Percentiles rank a stretch among this genome's conserved stretches.
Conservation (phyloP, 30 jellyfish, hydroid and myxozoan genomes). For the Rhopilema esculentum region DNA sequence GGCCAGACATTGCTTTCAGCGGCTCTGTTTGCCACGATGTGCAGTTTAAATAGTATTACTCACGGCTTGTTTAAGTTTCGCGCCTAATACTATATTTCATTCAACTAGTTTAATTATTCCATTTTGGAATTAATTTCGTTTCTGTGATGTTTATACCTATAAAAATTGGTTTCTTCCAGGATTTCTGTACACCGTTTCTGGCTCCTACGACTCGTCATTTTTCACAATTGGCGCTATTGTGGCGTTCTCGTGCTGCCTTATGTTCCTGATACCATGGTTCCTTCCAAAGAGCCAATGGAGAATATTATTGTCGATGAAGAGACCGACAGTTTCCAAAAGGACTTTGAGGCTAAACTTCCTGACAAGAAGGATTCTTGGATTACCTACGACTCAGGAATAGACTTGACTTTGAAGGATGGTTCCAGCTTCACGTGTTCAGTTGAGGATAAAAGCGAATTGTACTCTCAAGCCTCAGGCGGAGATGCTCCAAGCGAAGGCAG, state of each 20-base stretch:
- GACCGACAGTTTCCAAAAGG: background rate
- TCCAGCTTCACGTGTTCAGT: conserved; percentile 39
- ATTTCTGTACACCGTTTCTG: conserved; percentile 61
- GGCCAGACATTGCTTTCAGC: no score
- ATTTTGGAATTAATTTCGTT: no score
- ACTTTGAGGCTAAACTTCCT: conserved; percentile 20
- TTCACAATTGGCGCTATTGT: conserved; percentile 66
- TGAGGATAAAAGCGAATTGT: conserved; percentile 10
- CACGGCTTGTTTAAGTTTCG: no score
- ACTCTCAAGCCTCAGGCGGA: background rate
- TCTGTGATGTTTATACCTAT: no score
- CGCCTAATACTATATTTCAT: no score
- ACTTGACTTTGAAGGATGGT: conserved; percentile 53
- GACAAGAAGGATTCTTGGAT: conserved; percentile 58
- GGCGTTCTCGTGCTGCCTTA: conserved; percentile 53
- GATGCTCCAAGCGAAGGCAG: conserved; percentile 15
- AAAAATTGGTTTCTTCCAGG: conserved; percentile 67
- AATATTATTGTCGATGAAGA: conserved; percentile 8
- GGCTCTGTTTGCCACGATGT: no score
- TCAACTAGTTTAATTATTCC: no score
- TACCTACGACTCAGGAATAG: conserved; percentile 64
- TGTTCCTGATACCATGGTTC: conserved; percentile 80
- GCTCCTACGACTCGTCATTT: conserved; percentile 68
- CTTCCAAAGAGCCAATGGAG: conserved; percentile 18
- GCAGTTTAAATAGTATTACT: no score